Evolutionary conservation across 2,113 vertebrate species (phyloP), one percentile per base, ranked within the genome.

Genomic region (Chaetorhynchus papuensis): DNA sequence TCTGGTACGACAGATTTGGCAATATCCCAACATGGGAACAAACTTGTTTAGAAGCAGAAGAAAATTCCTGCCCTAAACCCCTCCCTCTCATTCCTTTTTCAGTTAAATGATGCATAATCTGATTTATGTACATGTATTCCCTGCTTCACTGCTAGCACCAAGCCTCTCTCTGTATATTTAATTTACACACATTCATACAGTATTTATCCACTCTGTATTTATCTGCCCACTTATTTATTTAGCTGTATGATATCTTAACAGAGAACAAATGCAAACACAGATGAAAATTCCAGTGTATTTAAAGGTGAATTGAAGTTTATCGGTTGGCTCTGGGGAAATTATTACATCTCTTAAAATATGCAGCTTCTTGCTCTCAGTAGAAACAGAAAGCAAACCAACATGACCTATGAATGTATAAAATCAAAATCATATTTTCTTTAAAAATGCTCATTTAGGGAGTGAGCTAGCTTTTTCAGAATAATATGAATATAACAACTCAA

Each of bases 231-330:
- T 72, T 93, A 42, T 90, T 93, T 94, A 85, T 93, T 88, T 95
- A 93, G 49, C 69, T 79, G 42, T 52, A 14, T 52, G 79, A 24
- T 89, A 27, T 72, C 85, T 91, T 91, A 91, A 75, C n/a, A 76
- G 72, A 83, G 45, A 61, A 30, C 10, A 68, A 83, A 66, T 80
- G 54, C 69, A 83, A 92, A 74, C 42, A 85, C 28, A 64, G 41
- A 45, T 84, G 53, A 84, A 92, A 93, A 97, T 94, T 86, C 39
- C 28, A 39, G 26, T 75, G 27, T 49, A 64, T 88, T 85, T 83
- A 89, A 88, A 93, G 77, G 74, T 72, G 75, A 92, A 92, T 71
- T 89, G 79, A 93, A 95, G 74, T 89, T 95, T 95, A 72, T 79
- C 33, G 17, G 15, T 83, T 77, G 21, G 35, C 57, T 83, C 31